Conservation (phyloP, 1,140 invertebrate genomes). For the Antheraea pernyi region DNA sequence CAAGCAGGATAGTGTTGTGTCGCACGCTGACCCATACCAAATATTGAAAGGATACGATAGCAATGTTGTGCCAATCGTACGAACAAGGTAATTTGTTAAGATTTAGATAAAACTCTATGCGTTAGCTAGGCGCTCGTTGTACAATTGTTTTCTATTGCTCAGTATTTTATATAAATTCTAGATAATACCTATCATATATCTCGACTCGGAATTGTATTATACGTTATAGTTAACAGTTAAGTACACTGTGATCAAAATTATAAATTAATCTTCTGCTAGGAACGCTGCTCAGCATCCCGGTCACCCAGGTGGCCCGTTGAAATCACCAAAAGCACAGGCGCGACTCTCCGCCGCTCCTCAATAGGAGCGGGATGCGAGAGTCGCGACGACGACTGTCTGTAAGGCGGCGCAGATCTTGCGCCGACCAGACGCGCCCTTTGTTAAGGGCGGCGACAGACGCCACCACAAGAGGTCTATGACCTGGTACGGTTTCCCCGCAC, state of each 20-base stretch:
- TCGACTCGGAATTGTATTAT: conserved; percentile 73
- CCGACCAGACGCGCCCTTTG: too few species aligned
- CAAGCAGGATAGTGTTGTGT: conserved; percentile 27
- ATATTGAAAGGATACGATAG: conserved; percentile 62
- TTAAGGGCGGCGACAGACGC: too few species aligned
- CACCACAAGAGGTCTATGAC: too few species aligned
- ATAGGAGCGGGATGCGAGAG: too few species aligned
- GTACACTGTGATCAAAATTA: conserved; percentile 78
- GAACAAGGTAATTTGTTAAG: conserved; percentile 73
- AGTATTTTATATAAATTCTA: conserved; percentile 70
- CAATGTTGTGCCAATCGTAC: conserved; percentile 71
- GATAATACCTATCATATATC: conserved; percentile 48
- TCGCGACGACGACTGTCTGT: too few species aligned
- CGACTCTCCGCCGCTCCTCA: too few species aligned
- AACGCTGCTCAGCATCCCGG: too few species aligned
- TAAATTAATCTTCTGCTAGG: too few species aligned
- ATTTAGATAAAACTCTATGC: conserved; percentile 61
- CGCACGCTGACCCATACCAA: conserved; percentile 56
- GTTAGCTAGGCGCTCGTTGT: conserved; percentile 60
- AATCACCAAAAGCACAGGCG: too few species aligned
- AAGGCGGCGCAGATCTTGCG: too few species aligned
- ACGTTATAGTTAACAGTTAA: conserved; percentile 78
- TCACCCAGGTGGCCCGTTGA: too few species aligned
- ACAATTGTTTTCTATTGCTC: conserved; percentile 76
- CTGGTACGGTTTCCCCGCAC: too few species aligned